Evolutionary conservation across 2,888 invertebrate genomes (phyloP), one percentile per base, ranked within the genome.

Genomic region (Sericinus montela): DNA sequence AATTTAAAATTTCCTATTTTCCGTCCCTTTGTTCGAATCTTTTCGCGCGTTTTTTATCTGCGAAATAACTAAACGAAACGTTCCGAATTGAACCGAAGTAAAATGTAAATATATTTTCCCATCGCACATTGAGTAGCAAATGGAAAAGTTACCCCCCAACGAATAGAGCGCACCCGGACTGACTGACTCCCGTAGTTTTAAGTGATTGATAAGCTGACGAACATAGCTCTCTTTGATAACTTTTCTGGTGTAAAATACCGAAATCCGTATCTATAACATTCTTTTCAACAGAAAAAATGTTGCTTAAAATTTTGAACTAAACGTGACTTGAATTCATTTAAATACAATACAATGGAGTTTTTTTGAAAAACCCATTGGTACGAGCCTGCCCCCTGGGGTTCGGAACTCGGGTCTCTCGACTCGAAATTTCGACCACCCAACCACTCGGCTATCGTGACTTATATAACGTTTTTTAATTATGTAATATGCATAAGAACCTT

Each of bases 201-300:
- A 48, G 38, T 48, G 48, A 48, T 48, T 48, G 48, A 48, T 43
- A 48, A 43, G 34, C 43, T 16, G 48, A 28, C 38, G 43, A 44
- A 48, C 39, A 43, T 48, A 39, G 48, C 16, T 8, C 43, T 35
- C 48, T 44, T 48, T 48, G 43, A 48, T 43, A 38, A 43, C 34
- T 38, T 38, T 13, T 36, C 47, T n/a, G 16, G 13, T 36, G 36
- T 28, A 34, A 47, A 48, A 38, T 25, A 5, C n/a, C 43, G 38
- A 34, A 43, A 43, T 43, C 25, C 43, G 38, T 48, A 19, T 47
- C 30, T 38, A 28, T 32, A 34, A 39, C 23, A 38, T 16, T 38
- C 6, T 16, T 43, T 13, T 43, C 32, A 11, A 25, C 14, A 9
- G n/a, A 43, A 43, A 41, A 43, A 41, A 47, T 35, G 23, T 14